A percentile compares a stretch with the other conserved stretches of the same genome.
Evolutionary conservation across 2,888 invertebrate genomes (phyloP).

Genomic region (Clusia tigrina): DNA sequence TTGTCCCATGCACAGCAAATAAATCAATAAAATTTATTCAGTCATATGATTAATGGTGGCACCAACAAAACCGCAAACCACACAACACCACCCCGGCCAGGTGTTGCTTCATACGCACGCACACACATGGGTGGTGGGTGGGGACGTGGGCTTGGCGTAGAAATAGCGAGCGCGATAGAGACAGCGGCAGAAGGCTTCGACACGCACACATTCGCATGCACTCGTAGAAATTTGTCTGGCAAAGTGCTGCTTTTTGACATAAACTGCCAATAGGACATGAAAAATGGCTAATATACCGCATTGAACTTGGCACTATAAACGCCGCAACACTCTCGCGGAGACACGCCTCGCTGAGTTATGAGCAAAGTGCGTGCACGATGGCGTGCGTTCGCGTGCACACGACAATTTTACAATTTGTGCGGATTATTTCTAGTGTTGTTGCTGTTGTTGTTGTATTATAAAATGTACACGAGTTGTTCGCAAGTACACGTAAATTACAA

Average conservation of each 20-base stretch:
- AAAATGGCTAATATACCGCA: conserved; percentile 24
- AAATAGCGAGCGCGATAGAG: neutral
- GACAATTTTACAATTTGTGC: neutral
- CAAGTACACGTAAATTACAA: no score
- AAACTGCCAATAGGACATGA: conserved; percentile 31
- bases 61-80: conserved; percentile 25
- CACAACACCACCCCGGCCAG: conserved; percentile 20
- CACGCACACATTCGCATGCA: neutral
- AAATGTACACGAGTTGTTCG: no score
- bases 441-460: no score
- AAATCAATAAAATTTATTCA: conserved; percentile 31
- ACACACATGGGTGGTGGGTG: neutral
- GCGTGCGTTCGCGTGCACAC: neutral
- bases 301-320: conserved; percentile 26
- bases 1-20: no score
- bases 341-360: conserved; percentile 30
- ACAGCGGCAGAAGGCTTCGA: no score
- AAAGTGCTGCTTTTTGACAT: conserved; percentile 36
- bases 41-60: conserved; percentile 42
- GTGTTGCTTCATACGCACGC: conserved; percentile 46
- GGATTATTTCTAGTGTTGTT: no score
- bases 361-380: conserved; percentile 30
- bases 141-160: neutral
- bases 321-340: neutral
- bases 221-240: conserved; percentile 8